Evolutionary conservation across 2,797 vertebrate species (phyloP), one percentile per base, ranked within the genome.

Genomic region (Naso thynnoides): DNA sequence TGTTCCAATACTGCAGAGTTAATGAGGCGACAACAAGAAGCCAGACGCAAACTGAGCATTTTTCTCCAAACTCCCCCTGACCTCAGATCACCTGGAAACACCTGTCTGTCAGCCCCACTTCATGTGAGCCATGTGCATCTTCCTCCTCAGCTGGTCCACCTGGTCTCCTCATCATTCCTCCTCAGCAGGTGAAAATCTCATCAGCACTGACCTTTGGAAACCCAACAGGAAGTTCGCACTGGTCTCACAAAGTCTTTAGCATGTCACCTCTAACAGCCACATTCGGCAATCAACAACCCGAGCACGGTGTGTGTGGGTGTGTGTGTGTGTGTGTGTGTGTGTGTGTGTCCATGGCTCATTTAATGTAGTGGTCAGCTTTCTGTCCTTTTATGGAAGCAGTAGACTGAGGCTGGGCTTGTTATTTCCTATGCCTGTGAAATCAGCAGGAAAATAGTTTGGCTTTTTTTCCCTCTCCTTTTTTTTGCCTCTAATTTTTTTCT

Each of bases 361-460:
- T 69, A 73, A 61, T 29, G 36, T 15, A 75, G 42, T 10, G 16
- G 58, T 81, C 81, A 76, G 69, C 76, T 85, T 89, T 86, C 67
- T 94, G 87, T 67, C 94, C 94, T 92, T 95, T 92, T 95, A 95
- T 91, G 95, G 94, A 92, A 90, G 79, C 55, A 71, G 63, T 54
- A 6, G 50, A 54, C 62, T 52, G 67, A 57, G 64, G 58, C 69
- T 67, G 31, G 19, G 64, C 75, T 84, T 88, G 85, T 90, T 85
- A 89, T 91, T 93, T 94, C 88, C 91, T 84, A 56, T 21, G 70
- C 68, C 82, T 88, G 85, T 85, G 71, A 84, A 91, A 86, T 67
- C 54, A 9, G 44, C 69, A 82, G 86, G 85, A 82, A 92, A 91
- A 90, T 62, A 74, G 54, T 68, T 87, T 60, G 45, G 44, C 77